A percentile compares a stretch with the other conserved stretches of the same genome.
Conservation (phyloP, 2,113 vertebrate species). For the Elgaria multicarinata region DNA sequence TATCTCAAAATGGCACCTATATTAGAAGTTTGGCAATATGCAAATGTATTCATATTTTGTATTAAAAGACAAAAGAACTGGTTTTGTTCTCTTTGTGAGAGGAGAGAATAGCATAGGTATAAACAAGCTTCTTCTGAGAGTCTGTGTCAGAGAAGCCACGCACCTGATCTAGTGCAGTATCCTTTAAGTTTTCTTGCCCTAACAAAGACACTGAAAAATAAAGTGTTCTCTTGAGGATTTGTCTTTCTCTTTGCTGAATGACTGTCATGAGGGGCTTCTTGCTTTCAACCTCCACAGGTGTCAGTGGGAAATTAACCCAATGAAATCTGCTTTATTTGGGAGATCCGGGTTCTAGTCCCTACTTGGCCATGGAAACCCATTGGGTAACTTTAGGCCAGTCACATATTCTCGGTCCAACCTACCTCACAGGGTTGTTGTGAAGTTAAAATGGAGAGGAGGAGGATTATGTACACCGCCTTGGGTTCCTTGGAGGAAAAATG, state of each 20-base stretch:
- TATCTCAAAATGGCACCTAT: background rate
- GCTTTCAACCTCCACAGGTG: conserved; percentile 24
- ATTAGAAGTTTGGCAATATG: background rate
- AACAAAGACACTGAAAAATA: background rate
- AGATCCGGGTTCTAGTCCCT: no score
- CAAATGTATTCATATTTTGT: background rate
- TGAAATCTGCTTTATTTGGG: background rate
- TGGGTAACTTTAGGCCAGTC: no score
- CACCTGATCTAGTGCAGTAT: background rate
- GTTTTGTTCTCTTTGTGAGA: background rate
- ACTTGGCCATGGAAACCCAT: no score
- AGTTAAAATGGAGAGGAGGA: no score
- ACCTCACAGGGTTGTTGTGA: no score
- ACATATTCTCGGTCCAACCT: no score
- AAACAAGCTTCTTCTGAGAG: background rate
- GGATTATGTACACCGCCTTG: no score
- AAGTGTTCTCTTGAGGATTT: background rate
- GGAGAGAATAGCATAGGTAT: background rate
- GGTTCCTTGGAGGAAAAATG: no score
- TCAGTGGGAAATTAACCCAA: background rate
- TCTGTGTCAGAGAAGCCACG: background rate
- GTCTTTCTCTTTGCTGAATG: background rate
- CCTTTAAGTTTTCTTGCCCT: background rate
- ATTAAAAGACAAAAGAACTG: background rate
- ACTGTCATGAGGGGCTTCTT: background rate